Evolutionary conservation across 2,888 invertebrate species (phyloP), one percentile per base, ranked within the genome.

Genomic region (Tenthredo amoena): DNA sequence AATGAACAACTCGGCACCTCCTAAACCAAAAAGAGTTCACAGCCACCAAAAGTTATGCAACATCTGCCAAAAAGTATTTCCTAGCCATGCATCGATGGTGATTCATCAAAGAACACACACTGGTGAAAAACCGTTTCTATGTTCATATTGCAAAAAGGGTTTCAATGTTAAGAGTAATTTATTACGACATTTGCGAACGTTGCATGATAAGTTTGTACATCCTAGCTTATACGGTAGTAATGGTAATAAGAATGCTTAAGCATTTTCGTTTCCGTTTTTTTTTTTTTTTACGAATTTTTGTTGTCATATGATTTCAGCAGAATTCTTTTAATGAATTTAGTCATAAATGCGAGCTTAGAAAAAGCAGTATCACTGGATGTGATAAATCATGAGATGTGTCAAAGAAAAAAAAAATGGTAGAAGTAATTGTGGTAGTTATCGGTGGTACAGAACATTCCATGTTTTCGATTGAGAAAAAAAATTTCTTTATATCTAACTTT

Each of bases 91-190:
- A 84, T 96, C 96, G 85, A 96, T 97, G 96, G 94, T 97, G 86
- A 96, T 97, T 90, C 97, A 97, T 92, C 95, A 96, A 93, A 94
- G 97, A 90, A 96, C 96, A 50, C 97, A 97, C 90, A 96, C 97
- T 89, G 96, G 96, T 94, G 97, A 97, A 93, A 95, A 96, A 84
- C 97, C 97, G 21, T 97, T 96, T 93, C 95, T 96, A 79, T 97
- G 97, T 94, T 96, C 96, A 31, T 95, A 96, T 79, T 97, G 97
- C 94, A 96, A 96, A 94, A 97, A 97, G 92, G 96, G 96, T 3
- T 97, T 97, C 94, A 97, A 97, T 93, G 97, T 97, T 87, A 97
- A 97, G 92, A 97, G 97, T 87, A 97, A 97, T 93, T 93, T 97
- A 87, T 92, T 97, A 87, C 95, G 97, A 87, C 97, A 97, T 92